Evolutionary conservation across 2,888 invertebrate species (phyloP), one percentile per base, ranked within the genome.

Genomic region (Eupsilia transversa): DNA sequence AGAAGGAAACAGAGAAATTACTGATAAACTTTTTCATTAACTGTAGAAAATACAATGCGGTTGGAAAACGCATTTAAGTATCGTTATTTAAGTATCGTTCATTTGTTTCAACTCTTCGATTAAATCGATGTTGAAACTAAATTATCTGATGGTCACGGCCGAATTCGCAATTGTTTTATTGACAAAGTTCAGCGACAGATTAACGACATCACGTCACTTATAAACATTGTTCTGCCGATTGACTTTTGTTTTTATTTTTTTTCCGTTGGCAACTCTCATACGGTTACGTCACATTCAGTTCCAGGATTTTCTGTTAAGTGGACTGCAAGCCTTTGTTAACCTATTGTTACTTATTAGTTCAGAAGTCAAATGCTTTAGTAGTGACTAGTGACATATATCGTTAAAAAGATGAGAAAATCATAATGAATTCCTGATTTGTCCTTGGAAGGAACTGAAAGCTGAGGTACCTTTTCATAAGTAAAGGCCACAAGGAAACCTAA

Each of bases 81-180:
- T 23, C 23, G 23, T 23, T 46, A 23, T n/a, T n/a, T n/a, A n/a
- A n/a, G 41, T 49, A 46, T 57, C n/a, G 17, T 33, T 59, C 41
- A 63, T 54, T 49, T 43, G 6, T n/a, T 4, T 57, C 35, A 14
- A 5, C 5, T 52, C 14, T 12, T 35, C 69, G 71, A 74, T 75
- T 72, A 57, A 80, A 80, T 70, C 56, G 30, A 63, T 14, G 27
- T 35, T 70, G 23, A 33, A 43, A 57, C 57, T n/a, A 56, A 43
- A 57, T 59, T 81, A 82, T 85, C 85, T 54, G 85, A 82, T 82
- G 56, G 82, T 76, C 59, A 56, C 77, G 59, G 82, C 27, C 63
- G 43, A 56, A 38, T 85, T 52, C 27, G 5, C 69, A 43, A 60
- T 64, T 72, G 82, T 64, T 67, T 69, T 70, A 66, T 74, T 66